phyloP scores from a whole-genome alignment of 2,113 vertebrate genomes.

The Melanocharis versteri region DNA sequence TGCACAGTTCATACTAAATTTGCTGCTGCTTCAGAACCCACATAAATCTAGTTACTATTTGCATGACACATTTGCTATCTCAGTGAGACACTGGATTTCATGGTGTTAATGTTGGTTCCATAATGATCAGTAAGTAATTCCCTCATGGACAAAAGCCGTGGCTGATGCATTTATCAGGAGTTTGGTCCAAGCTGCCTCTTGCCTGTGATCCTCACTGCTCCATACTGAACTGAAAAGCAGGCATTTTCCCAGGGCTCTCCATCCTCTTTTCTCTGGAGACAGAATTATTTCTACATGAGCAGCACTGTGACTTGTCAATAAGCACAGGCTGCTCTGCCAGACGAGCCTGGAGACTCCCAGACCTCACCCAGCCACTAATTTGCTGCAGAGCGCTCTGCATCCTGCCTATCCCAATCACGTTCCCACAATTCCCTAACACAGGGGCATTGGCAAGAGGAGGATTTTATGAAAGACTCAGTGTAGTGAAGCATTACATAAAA shows the following conservation, averaged over 20 bases:
- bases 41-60: background rate
- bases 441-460: background rate
- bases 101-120: background rate
- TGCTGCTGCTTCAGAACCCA: background rate
- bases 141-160: rapidly evolving
- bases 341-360: background rate
- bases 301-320: background rate
- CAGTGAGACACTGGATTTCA: background rate
- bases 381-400: background rate
- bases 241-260: background rate
- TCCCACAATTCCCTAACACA: background rate
- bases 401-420: background rate
- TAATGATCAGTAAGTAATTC: background rate
- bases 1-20: background rate
- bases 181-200: background rate
- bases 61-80: background rate
- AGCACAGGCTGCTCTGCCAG: background rate
- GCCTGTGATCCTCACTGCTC: background rate
- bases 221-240: rapidly evolving
- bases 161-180: background rate
- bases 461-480: background rate
- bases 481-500: background rate
- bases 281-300: background rate
- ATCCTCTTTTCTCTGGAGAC: background rate
- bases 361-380: background rate